These are phyloP conservation scores for Hipposideros armiger DNA, from an alignment of 2,113 vertebrate species.

Conservation along the genomic window DNA sequence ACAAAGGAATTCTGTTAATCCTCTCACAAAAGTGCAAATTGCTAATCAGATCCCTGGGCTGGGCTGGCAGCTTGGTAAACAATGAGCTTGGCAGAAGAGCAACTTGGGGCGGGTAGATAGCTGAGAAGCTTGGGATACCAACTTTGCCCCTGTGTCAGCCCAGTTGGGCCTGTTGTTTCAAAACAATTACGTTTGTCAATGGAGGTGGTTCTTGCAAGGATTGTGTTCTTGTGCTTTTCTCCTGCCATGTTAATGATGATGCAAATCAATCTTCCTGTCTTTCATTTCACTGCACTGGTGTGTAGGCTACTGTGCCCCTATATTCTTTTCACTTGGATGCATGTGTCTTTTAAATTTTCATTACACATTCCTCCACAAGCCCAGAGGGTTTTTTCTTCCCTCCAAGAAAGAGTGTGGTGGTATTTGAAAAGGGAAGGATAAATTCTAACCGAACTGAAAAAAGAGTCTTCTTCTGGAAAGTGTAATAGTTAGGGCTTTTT, in stretches of 20 bases:
- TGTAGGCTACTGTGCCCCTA: conserved; percentile 24
- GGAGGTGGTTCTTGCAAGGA: conserved; percentile 64
- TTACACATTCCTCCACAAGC: conserved; percentile 60
- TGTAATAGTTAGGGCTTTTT: not conserved
- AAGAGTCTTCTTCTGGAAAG: conserved; percentile 18
- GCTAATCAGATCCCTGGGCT: conserved; percentile 72
- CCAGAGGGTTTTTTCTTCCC: conserved; percentile 56
- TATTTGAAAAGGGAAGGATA: conserved; percentile 64
- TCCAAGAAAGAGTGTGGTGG: conserved; percentile 49
- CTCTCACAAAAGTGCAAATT: conserved; percentile 75
- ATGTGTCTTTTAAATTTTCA: conserved; percentile 74
- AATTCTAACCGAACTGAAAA: not conserved
- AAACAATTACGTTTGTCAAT: conserved; percentile 68
- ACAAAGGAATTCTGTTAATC: conserved; percentile 77
- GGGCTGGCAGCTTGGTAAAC: conserved; percentile 67
- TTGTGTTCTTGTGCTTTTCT: conserved; percentile 58
- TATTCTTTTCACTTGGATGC: conserved; percentile 69
- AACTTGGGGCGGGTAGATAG: conserved; percentile 58
- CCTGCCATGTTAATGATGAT: conserved; percentile 59
- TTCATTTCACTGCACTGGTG: conserved; percentile 15
- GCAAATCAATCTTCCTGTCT: conserved; percentile 63
- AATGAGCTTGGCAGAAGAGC: conserved; percentile 64
- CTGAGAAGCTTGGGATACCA: conserved; percentile 55
- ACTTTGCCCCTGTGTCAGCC: conserved; percentile 58
- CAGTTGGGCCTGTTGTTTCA: conserved; percentile 38